These are phyloP conservation scores for Drusus annulatus DNA, from an alignment of 1,140 invertebrate genomes.

Conservation along the genomic window DNA sequence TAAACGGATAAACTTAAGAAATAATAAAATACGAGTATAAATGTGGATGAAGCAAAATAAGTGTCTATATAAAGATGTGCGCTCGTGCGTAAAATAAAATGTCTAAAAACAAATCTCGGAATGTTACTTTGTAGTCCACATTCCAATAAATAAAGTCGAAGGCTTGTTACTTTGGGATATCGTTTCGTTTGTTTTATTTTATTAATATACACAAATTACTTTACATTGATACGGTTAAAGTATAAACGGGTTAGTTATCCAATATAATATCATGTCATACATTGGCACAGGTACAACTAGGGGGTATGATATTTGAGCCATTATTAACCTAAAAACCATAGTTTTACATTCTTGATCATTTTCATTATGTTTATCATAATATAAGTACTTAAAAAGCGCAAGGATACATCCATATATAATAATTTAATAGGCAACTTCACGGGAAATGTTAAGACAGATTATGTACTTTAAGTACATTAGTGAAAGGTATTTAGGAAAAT, in stretches of 20 bases:
- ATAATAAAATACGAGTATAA: no score
- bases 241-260: background rate
- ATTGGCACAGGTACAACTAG: conserved; percentile 6
- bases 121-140: no score
- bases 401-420: background rate
- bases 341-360: background rate
- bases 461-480: background rate
- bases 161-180: background rate
- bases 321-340: conserved; percentile 6
- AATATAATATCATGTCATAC: conserved; percentile 1
- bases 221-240: conserved; percentile 14
- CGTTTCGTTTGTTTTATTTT: conserved; percentile 29
- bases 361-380: background rate
- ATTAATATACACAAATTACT: conserved; percentile 30
- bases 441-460: background rate
- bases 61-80: no score
- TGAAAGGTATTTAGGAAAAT: background rate
- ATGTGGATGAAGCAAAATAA: no score
- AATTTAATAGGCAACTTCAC: background rate
- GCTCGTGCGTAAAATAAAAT: no score
- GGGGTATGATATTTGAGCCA: conserved; percentile 27
- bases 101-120: no score
- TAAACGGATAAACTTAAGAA: no score
- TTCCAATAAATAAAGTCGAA: no score
- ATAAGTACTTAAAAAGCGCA: background rate